Evolutionary conservation across 1,140 invertebrate species (phyloP), one percentile per base, ranked within the genome.

Genomic region (Brachionus plicatilis): DNA sequence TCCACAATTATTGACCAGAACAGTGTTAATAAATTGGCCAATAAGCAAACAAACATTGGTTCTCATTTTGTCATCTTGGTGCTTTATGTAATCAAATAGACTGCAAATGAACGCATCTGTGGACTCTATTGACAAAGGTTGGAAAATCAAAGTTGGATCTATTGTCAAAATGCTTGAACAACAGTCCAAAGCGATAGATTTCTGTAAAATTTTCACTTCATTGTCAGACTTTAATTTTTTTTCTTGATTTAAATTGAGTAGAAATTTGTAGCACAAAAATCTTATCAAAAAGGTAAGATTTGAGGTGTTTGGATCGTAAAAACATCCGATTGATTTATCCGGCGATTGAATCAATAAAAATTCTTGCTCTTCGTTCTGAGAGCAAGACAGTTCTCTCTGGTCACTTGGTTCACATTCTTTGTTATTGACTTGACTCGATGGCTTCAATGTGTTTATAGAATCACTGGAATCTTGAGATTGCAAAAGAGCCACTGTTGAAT

Each of bases 191-290:
- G 94, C 93, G 43, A 95, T 91, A 0, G 93, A 92, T 90, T 96
- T 95, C 0, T 95, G 92, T 85, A 94, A 95, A 14, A 96, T 94
- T 43, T 95, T 90, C 9, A 94, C 92, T 56, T 88, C 90, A 85
- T 92, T 92, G 87, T 93, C 93, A 12, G 92, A 88, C 70, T 94
- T 91, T 53, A 93, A 87, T 37, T 90, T 90, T 33, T 91, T 92
- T 66, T 91, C 91, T 60, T 86, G 17, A 27, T 24, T 86, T 14
- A 94, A 94, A 43, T 91, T 90, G 12, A 96, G 89, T 4, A 96
- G 89, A 89, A 95, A 96, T 33, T 93, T 92, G 2, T 93, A 93
- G 29, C 92, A 91, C 2, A 96, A 87, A 68, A 94, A 91, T 85
- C 95, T 91, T 33, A 92, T 91, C 85, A 94, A 94, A 88, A 93